These are phyloP conservation scores for Charadrius vociferus DNA, from an alignment of 2,113 vertebrate species.

Conservation along the genomic window DNA sequence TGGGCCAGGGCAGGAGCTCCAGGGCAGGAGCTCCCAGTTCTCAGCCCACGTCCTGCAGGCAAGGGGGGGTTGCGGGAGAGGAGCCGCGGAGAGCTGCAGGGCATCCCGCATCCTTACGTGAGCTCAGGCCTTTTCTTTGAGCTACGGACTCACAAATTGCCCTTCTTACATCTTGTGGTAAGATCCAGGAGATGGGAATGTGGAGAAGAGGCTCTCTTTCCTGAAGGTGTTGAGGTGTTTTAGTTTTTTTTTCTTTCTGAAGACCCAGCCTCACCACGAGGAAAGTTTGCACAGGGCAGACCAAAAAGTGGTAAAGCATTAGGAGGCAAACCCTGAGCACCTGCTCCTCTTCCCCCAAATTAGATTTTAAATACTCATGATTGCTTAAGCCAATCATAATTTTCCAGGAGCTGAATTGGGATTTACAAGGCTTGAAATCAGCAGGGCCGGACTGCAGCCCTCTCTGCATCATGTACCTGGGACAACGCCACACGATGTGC, in stretches of 20 bases:
- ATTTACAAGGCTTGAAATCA: neutral
- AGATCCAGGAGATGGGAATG: neutral
- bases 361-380: neutral
- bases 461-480: neutral
- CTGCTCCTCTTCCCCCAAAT: neutral
- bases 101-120: neutral
- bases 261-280: neutral
- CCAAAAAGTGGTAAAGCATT: neutral
- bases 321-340: neutral
- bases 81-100: neutral
- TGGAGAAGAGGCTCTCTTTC: neutral
- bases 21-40: neutral
- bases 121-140: neutral
- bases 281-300: neutral
- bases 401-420: neutral
- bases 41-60: neutral
- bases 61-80: neutral
- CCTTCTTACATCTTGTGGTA: neutral
- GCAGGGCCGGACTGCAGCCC: neutral
- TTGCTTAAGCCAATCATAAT: neutral
- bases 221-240: neutral
- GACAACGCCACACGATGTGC: fast-evolving
- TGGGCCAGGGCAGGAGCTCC: neutral
- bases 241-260: neutral
- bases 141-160: neutral